A percentile compares a stretch with the other conserved stretches of the same genome.
These are phyloP conservation scores for Habroteleia sp. DNA, from an alignment of 2,888 invertebrate genomes.

Conservation along the genomic window DNA sequence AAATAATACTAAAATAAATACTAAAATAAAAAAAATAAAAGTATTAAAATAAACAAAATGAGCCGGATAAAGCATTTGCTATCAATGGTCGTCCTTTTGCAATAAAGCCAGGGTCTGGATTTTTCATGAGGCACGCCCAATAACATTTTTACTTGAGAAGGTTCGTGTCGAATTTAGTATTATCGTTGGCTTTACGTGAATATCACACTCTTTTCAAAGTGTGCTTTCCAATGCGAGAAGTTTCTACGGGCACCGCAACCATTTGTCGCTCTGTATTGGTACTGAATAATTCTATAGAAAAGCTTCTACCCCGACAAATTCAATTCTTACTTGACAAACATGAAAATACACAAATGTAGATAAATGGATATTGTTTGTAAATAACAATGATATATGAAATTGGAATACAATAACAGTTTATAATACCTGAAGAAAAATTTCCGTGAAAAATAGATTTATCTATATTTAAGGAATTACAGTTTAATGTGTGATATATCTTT, in stretches of 20 bases:
- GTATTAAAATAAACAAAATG: too few species aligned
- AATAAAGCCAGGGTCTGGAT: too few species aligned
- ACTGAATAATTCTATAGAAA: slow-evolving; percentile 48
- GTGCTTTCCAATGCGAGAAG: slow-evolving; percentile 51
- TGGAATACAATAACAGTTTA: slow-evolving; percentile 11
- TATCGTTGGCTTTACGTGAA: slow-evolving; percentile 50
- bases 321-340: slow-evolving; percentile 52
- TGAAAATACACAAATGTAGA: slow-evolving; percentile 40
- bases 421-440: slow-evolving; percentile 20
- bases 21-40: too few species aligned
- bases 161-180: slow-evolving; percentile 49
- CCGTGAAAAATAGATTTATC: too few species aligned
- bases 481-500: too few species aligned
- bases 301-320: slow-evolving; percentile 55
- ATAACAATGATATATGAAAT: slow-evolving; percentile 32
- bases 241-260: slow-evolving; percentile 50
- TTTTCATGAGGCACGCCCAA: too few species aligned
- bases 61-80: too few species aligned
- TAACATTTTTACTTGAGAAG: too few species aligned
- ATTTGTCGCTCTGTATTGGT: slow-evolving; percentile 49
- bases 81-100: too few species aligned
- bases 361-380: slow-evolving; percentile 30
- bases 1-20: too few species aligned
- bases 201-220: slow-evolving; percentile 45
- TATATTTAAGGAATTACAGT: too few species aligned